Base-by-base conservation (phyloP, 2,888 invertebrate species). In the Eristalinus aeneus region DNA sequence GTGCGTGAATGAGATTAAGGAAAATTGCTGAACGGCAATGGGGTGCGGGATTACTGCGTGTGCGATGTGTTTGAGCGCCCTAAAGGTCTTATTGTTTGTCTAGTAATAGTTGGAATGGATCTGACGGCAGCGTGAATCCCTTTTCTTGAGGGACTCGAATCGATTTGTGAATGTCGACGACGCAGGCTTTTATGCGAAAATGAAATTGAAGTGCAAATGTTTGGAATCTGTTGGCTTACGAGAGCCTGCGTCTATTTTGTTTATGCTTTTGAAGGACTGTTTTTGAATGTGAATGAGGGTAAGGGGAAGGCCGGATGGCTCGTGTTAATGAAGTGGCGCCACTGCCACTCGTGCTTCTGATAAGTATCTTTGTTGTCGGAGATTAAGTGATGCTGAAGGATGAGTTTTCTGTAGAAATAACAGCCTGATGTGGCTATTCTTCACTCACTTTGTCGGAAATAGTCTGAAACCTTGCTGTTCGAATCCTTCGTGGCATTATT, bases 1-100 rank as follows among this genome's bases (percentile, higher is more conserved):
- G 76, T 76, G 80, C 76, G 76, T 76, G 76, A 72, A 75, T 73
- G 68, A 76, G 76, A 85, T 85, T 85, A 46, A 80, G 58, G 76
- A 64, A 27, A 27, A 72, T 72, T 68, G 22, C 12, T 63, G 64
- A 65, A 56, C 69, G 69, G 32, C 64, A 64, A 67, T 72, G 84
- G 71, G 79, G 71, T 74, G 36, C 74, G 61, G 73, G 22, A 73
- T 53, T 67, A 32, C 54, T 61, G 72, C 63, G 56, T 34, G 39
- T 65, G 65, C 34, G 31, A 36, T 36, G 3, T 63, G 3, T 63
- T 36, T 16, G 67, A n/a, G 12, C 12, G 39, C 60, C 79, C 74
- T 32, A 65, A 65, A 69, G 64, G 53, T 58, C 16, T 72, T 58
- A 53, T 60, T 61, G 34, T 61, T 73, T 69, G 53, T 39, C 68